Base-by-base conservation (phyloP, 1,140 invertebrate genomes). In the Listronotus oregonensis region DNA sequence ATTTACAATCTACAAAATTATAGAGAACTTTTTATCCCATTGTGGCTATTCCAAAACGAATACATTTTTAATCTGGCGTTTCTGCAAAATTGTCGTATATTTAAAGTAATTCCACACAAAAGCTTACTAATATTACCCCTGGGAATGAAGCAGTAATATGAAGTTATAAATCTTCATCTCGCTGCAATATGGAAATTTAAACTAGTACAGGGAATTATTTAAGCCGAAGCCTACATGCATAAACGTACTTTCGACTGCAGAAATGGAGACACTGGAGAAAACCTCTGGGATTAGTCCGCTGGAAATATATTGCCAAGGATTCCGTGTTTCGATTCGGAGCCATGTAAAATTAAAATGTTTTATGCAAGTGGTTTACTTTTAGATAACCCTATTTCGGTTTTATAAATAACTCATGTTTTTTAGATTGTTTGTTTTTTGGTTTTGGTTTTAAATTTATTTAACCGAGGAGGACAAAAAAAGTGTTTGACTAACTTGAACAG, bases 131-230 rank as follows among this genome's bases (percentile, higher is more conserved):
- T 55, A 55, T 55, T 55, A 40, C 52, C 15, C 52, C 9, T 6
- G 52, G 52, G 52, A 55, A 55, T 40, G 52, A 55, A 32, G 62
- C 37, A 43, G 52, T 64, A 64, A 56, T 57, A 52, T 44, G 50
- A 57, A 49, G 46, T 54, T 37, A 64, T 64, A 64, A 64, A 64
- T 64, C 46, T 37, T 27, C 34, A 46, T 49, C 50, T 52, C 59
- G 49, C 32, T 39, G 50, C 49, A 52, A 27, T 52, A 62, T 62
- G 59, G 49, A 64, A 62, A 62, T 62, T 62, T 62, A 42, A 62
- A 54, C 40, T 37, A 39, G 59, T 49, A 15, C 14, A 21, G 49
- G 49, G 59, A 62, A 62, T 62, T 62, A 62, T 54, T 49, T 55
- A 55, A 55, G 43, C 52, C 34, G 10, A 18, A 55, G 52, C 39